Evolutionary conservation across 2,797 vertebrate species (phyloP).

Genomic region (Tachyglossus aculeatus): DNA sequence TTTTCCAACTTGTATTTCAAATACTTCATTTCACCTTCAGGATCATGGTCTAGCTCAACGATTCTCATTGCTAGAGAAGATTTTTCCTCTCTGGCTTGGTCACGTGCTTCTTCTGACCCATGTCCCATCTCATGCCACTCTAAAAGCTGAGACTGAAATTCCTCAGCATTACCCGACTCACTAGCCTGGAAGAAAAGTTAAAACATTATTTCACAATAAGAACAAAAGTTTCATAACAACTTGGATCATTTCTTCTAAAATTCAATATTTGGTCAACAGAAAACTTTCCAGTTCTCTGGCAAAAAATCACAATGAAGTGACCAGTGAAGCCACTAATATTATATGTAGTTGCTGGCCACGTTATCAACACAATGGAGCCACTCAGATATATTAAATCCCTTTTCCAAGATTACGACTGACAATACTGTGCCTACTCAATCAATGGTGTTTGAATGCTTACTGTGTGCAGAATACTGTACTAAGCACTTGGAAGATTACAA

Average conservation of each 20-base stretch:
- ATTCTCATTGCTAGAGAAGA: slow-evolving; percentile 81
- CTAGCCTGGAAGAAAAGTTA: slow-evolving; percentile 77
- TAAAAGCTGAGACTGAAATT: slow-evolving; percentile 84
- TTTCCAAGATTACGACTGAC: too few species aligned
- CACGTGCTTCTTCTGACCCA: slow-evolving; percentile 77
- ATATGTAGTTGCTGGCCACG: too few species aligned
- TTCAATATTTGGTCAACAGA: rapidly evolving
- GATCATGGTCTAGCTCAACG: slow-evolving; percentile 89
- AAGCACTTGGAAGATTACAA: too few species aligned
- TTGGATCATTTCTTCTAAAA: background rate
- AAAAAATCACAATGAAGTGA: too few species aligned
- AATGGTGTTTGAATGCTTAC: too few species aligned
- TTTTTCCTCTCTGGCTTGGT: slow-evolving; percentile 83
- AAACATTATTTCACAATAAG: rapidly evolving
- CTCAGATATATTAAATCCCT: too few species aligned
- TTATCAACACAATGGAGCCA: too few species aligned
- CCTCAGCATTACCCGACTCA: slow-evolving; percentile 88
- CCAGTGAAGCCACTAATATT: too few species aligned
- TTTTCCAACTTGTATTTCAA: background rate
- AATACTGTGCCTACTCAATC: too few species aligned
- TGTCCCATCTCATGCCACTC: slow-evolving; percentile 88
- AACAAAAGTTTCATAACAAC: background rate
- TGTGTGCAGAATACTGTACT: too few species aligned
- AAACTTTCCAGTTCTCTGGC: rapidly evolving
- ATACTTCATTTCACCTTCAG: slow-evolving; percentile 83